Percentiles rank a stretch among this genome's conserved stretches.
These are phyloP conservation scores for Acrocephalus arundinaceus DNA, from an alignment of 2,113 vertebrate species.

Conservation along the genomic window DNA sequence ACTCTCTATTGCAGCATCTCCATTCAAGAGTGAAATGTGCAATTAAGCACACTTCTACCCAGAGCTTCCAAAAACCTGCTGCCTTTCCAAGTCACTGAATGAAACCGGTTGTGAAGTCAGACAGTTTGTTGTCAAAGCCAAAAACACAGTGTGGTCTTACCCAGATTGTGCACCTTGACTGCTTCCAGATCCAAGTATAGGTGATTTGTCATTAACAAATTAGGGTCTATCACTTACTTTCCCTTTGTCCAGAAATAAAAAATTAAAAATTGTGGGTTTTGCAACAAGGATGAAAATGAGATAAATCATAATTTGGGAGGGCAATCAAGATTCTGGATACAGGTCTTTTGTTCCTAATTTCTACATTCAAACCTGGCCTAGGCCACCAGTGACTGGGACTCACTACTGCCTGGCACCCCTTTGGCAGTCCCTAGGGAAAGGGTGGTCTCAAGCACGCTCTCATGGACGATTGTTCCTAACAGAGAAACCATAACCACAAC, in stretches of 20 bases:
- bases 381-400: neutral
- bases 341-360: neutral
- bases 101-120: neutral
- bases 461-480: neutral
- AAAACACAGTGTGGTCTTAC: neutral
- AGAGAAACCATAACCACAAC: neutral
- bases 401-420: neutral
- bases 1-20: neutral
- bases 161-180: neutral
- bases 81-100: neutral
- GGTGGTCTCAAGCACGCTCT: neutral
- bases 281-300: neutral
- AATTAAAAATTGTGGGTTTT: neutral
- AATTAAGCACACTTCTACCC: neutral
- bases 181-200: neutral
- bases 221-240: neutral
- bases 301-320: neutral
- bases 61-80: neutral
- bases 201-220: neutral
- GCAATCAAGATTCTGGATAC: neutral
- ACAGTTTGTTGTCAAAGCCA: neutral
- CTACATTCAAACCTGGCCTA: neutral
- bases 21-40: neutral
- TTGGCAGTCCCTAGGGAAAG: neutral
- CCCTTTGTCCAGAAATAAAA: neutral